Evolutionary conservation across 2,888 invertebrate species (phyloP).

Genomic region (Neocrepidodera transversa): DNA sequence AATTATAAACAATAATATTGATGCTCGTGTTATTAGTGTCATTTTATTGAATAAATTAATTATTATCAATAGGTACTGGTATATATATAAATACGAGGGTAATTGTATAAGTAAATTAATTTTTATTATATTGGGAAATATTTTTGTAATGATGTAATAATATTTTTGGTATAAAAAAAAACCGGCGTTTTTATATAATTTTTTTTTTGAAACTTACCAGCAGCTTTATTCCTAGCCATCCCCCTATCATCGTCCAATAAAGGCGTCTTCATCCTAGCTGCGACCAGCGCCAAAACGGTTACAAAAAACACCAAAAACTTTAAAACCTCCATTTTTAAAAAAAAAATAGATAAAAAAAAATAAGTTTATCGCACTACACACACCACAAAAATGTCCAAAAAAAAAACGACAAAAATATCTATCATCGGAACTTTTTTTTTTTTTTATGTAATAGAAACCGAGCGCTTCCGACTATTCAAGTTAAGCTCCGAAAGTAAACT

Average conservation of each 20-base stretch:
- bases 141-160: no score
- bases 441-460: conserved; percentile 26
- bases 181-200: no score
- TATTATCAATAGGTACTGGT: no score
- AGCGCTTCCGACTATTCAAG: conserved; percentile 6
- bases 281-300: conserved; percentile 25
- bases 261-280: conserved; percentile 52
- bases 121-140: no score
- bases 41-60: no score
- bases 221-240: conserved; percentile 54
- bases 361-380: conserved; percentile 32
- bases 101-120: no score
- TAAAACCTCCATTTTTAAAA: conserved; percentile 23
- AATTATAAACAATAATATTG: conserved; percentile 27
- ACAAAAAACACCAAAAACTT: conserved; percentile 23
- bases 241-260: conserved; percentile 52
- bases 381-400: conserved; percentile 18
- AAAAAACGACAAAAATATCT: conserved; percentile 22
- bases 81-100: no score
- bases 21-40: no score
- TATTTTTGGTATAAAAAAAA: no score
- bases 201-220: conserved; percentile 53
- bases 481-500: conserved; percentile 20
- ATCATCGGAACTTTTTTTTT: conserved; percentile 12
- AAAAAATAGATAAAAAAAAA: conserved; percentile 14